These are phyloP conservation scores for Otis tarda DNA, from an alignment of 2,113 vertebrate species.

Conservation along the genomic window DNA sequence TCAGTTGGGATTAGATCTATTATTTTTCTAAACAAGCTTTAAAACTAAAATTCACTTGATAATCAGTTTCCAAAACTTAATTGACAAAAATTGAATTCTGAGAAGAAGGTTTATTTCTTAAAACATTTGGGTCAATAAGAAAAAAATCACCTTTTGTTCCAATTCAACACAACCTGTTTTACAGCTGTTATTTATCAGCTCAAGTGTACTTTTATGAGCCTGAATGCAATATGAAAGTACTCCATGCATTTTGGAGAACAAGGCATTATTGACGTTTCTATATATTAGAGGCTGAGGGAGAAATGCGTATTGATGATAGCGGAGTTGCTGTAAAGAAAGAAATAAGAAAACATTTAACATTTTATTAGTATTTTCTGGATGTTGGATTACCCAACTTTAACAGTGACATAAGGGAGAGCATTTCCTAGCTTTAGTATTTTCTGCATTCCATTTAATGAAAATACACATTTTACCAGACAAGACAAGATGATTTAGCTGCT, in stretches of 20 bases:
- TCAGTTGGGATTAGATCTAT: not conserved
- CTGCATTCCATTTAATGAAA: not conserved
- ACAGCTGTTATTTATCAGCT: conserved; percentile 19
- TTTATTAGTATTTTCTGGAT: not conserved
- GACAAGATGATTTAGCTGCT: not conserved
- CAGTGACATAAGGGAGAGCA: not conserved
- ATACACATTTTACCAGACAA: not conserved
- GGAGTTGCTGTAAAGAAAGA: not conserved
- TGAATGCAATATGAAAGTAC: not conserved
- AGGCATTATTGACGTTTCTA: not conserved
- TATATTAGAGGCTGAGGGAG: not conserved
- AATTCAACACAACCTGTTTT: not conserved
- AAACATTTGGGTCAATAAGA: not conserved
- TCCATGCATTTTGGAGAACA: not conserved
- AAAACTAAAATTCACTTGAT: not conserved
- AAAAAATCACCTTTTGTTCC: not conserved
- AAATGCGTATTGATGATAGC: not conserved
- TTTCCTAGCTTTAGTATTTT: not conserved
- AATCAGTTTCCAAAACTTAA: not conserved
- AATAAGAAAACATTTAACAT: not conserved
- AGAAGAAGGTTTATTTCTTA: not conserved
- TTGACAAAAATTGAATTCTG: not conserved
- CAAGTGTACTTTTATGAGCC: not conserved
- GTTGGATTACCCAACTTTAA: not conserved
- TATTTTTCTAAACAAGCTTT: not conserved